Base-by-base conservation (phyloP, 1,140 invertebrate species). In the Calosoma granatense region DNA sequence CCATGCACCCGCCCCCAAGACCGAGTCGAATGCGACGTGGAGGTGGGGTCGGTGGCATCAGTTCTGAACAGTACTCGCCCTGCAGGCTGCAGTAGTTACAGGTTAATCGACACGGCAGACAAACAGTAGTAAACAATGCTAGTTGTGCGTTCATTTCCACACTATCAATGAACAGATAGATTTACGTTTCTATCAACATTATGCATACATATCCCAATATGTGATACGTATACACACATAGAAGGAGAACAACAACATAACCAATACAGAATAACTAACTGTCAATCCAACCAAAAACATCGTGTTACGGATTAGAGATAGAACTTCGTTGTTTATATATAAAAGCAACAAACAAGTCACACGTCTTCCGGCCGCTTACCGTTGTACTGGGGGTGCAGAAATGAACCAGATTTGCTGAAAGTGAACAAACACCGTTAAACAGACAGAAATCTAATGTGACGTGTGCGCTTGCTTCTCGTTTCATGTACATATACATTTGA, bases 381-480 rank as follows among this genome's bases (percentile, higher is more conserved):
- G 70, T 77, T 76, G 68, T 76, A 75, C 70, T 75, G 74, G 67
- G 75, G 75, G 72, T 77, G 74, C 65, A 76, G 75, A 70, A 75
- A 76, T 66, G 70, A 68, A 71, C 72, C 74, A 72, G 73, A 70
- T 73, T 75, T 76, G 69, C 68, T 71, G 66, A 70, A 71, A 74
- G 69, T 71, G 59, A 66, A 67, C 66, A 47, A 47, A 47, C 41
- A 47, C 17, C 17, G 41, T 47, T 47, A 47, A 47, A 6, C 4
- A 6, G 17, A 12, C 41, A n/a, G n/a, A n/a, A 12, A 47, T 47
- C 15, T 47, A 36, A 47, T 9, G 41, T 47, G 41, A 47, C 41
- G 6, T 47, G 41, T 47, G 41, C 17, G 41, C 41, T 47, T 47
- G 41, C 41, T 47, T 47, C 41, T 47, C 15, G 41, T 36, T 36